Percentiles rank a stretch among this genome's conserved stretches.
Conservation (phyloP, 2,888 invertebrate species). For the Hyposoter dolosus region DNA sequence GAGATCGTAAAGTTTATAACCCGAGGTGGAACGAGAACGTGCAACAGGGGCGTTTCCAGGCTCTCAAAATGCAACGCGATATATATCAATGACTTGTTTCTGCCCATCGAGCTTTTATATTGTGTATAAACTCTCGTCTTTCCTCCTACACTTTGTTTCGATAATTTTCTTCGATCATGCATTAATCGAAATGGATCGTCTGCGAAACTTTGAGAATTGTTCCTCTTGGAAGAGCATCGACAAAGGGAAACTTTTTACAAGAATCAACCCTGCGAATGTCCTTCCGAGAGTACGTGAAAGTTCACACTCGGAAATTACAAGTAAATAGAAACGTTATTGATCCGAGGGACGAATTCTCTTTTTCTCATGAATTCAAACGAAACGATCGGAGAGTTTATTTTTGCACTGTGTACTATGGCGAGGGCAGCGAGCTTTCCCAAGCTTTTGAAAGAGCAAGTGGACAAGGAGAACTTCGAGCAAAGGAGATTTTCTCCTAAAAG, state of each 20-base stretch:
- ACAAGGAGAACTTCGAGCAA: constrained; percentile 62
- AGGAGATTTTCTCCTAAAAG: constrained; percentile 59
- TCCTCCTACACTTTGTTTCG: constrained; percentile 18
- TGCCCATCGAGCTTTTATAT: constrained; percentile 35
- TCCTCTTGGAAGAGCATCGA: background rate
- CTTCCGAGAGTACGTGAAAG: background rate
- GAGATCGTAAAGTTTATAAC: constrained; percentile 73
- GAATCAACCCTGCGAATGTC: background rate
- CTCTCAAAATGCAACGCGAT: background rate
- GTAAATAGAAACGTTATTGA: background rate
- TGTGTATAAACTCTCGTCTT: background rate
- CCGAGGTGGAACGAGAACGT: constrained; percentile 44
- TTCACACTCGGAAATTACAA: background rate
- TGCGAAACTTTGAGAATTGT: background rate
- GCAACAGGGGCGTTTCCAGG: constrained; percentile 59
- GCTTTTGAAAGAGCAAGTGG: constrained; percentile 43
- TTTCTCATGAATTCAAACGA: background rate
- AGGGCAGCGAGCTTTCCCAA: constrained; percentile 8
- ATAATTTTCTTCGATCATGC: background rate
- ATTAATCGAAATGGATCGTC: background rate
- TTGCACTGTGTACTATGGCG: constrained; percentile 41
- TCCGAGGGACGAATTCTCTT: background rate
- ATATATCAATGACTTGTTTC: constrained; percentile 48
- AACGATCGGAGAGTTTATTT: constrained; percentile 23
- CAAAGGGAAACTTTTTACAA: background rate